Conservation (phyloP, 2,113 vertebrate genomes). For the Eclectus roratus region DNA sequence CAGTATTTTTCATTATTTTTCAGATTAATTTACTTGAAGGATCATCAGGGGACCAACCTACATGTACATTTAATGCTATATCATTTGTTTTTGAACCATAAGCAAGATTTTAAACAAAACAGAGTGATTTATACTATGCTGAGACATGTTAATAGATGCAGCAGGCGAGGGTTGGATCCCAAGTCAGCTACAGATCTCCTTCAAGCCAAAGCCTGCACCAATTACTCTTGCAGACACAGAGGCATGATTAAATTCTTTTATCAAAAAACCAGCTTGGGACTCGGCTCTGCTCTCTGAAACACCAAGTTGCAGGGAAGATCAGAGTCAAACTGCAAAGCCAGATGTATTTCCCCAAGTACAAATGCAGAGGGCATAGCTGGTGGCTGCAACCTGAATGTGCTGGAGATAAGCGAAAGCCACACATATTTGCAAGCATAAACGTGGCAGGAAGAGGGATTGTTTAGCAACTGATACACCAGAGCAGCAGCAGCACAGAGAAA, state of each 20-base stretch:
- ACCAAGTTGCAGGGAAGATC: fast-evolving
- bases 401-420: background rate
- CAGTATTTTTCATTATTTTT: conserved; percentile 36
- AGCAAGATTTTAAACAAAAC: background rate
- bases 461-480: fast-evolving
- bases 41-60: conserved; percentile 19
- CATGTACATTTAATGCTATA: background rate
- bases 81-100: background rate
- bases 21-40: conserved; percentile 29
- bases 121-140: background rate
- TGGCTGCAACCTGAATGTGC: fast-evolving
- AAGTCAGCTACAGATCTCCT: background rate
- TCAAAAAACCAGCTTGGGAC: background rate
- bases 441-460: background rate
- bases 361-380: background rate
- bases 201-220: background rate
- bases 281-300: fast-evolving
- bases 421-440: fast-evolving
- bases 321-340: background rate
- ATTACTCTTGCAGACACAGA: background rate
- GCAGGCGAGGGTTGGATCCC: background rate
- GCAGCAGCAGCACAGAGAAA: background rate
- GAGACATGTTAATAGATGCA: background rate
- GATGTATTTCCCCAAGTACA: fast-evolving
- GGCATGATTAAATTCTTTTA: background rate